These are phyloP conservation scores for Pogonus chalceus DNA, from an alignment of 1,140 invertebrate genomes.

Conservation along the genomic window DNA sequence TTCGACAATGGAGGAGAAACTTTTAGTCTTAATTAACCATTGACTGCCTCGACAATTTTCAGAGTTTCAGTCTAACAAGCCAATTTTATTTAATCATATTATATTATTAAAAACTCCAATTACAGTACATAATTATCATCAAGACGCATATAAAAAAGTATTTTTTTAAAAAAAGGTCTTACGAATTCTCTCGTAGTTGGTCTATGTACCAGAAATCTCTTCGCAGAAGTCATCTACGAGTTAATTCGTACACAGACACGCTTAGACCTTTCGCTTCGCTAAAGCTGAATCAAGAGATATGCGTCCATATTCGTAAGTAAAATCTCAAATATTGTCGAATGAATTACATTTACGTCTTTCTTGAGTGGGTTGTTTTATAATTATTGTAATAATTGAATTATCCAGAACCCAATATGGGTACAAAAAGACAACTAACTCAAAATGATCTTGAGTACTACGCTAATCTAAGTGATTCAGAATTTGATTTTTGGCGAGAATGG, in stretches of 20 bases:
- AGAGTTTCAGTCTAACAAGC: slow-evolving; percentile 7
- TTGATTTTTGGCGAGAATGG: slow-evolving; percentile 10
- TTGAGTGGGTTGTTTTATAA: background rate
- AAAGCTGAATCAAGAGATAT: slow-evolving; percentile 5
- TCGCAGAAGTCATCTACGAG: slow-evolving; percentile 20
- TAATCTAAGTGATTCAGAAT: slow-evolving; percentile 14
- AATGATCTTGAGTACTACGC: slow-evolving; percentile 13
- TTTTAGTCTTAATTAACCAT: no score
- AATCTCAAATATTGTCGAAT: slow-evolving; percentile 5
- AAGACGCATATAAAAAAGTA: slow-evolving; percentile 17
- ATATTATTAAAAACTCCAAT: slow-evolving; percentile 19
- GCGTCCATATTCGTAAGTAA: slow-evolving; percentile 6
- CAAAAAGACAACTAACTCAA: slow-evolving; percentile 14
- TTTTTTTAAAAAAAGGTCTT: slow-evolving; percentile 14
- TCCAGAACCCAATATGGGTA: background rate
- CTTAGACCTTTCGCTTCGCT: slow-evolving; percentile 8
- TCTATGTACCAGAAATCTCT: slow-evolving; percentile 20
- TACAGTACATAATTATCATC: slow-evolving; percentile 14
- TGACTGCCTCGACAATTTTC: slow-evolving; percentile 14
- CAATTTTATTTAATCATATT: slow-evolving; percentile 17
- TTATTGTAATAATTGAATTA: background rate
- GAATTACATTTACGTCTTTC: background rate
- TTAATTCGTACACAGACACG: slow-evolving; percentile 11
- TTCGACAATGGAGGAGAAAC: no score
- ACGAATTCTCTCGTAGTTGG: slow-evolving; percentile 19